Evolutionary conservation across 2,113 vertebrate species (phyloP), one percentile per base, ranked within the genome.

Genomic region (Callaeas wilsoni): DNA sequence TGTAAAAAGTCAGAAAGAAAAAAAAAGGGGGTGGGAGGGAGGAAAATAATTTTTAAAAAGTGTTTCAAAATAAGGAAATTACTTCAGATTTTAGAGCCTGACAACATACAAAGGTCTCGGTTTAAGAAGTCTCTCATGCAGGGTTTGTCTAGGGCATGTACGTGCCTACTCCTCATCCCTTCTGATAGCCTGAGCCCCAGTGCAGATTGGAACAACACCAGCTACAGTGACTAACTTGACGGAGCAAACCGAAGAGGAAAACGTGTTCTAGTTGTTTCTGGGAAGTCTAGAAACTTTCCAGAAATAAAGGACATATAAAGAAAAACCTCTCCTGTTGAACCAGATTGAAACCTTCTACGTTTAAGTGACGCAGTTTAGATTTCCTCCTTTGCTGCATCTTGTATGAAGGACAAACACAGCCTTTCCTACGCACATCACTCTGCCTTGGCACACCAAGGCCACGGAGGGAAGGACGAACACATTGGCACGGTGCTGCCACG

Each of bases 11-110:
- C 46, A 19, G 21, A 6, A 8, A 20, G 23, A 1, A n/a, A 22
- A 20, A n/a, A 23, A 39, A 20, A 9, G 2, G 7, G 3, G 2
- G 2, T 0, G 0, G 1, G 1, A 14, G 1, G 8, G 4, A 50
- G 10, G 10, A 35, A 89, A 65, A 16, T 0, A 10, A 20, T 12
- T 29, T 39, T 23, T 14, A 12, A 32, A 29, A 74, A 25, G 6
- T 26, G 9, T 27, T 89, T 76, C 15, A 55, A 84, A 94, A 90
- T 23, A 79, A 62, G 22, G 7, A 79, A 56, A 88, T 44, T 52
- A n/a, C 21, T 64, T 91, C n/a, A 79, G 17, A 60, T 64, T 21
- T 79, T 69, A 76, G 9, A 83, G 26, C 41, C 16, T 71, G 41
- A 69, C 23, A 93, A n/a, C 37, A 82, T 25, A n/a, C 23, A 57